Conservation (phyloP, 2,113 vertebrate species). For the Tragulus kanchil region DNA sequence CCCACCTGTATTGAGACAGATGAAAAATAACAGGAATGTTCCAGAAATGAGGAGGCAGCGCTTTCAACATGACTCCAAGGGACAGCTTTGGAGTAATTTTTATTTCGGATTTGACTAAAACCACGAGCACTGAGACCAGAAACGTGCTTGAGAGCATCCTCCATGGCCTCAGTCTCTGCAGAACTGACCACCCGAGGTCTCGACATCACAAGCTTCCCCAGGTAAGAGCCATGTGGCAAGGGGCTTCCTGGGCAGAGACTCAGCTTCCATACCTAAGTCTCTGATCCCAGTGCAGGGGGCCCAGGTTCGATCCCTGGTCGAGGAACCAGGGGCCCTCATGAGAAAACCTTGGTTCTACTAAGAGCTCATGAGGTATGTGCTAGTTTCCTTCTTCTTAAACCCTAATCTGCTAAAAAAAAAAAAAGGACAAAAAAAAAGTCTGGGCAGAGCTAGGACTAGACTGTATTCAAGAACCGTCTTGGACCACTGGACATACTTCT, state of each 20-base stretch:
- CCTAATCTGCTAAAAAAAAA: background rate
- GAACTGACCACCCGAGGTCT: background rate
- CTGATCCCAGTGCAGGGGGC: background rate
- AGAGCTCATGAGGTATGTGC: background rate
- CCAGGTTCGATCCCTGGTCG: background rate
- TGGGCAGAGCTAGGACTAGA: background rate
- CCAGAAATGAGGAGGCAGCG: background rate
- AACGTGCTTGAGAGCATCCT: background rate
- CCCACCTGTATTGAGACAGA: background rate
- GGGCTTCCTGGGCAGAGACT: background rate
- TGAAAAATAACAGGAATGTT: background rate
- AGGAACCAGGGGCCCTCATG: background rate
- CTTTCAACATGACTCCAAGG: background rate
- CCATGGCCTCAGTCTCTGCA: background rate
- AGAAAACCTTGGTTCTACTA: background rate
- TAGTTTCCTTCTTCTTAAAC: background rate
- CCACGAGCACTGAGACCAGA: no score
- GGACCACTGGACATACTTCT: background rate
- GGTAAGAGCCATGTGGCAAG: background rate
- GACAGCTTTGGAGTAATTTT: background rate
- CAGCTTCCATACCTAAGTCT: no score
- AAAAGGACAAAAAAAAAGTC: background rate
- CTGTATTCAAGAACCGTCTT: background rate
- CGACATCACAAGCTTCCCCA: background rate
- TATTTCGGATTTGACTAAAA: background rate